Percentiles rank a stretch among this genome's conserved stretches.
Evolutionary conservation across 2,797 vertebrate species (phyloP).

Genomic region (Sebastes goodei): DNA sequence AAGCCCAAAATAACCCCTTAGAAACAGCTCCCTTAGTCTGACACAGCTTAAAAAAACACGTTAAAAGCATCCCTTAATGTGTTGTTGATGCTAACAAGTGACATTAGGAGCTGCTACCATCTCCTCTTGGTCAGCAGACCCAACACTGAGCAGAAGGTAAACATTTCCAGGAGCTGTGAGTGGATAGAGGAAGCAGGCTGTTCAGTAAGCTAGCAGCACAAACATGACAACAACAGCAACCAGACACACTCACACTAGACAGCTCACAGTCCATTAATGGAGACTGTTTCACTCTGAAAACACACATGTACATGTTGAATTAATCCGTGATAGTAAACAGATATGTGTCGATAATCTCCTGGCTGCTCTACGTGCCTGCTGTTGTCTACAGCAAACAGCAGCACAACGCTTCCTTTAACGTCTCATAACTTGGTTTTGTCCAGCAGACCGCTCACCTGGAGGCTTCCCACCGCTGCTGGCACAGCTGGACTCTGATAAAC

Average conservation of each 20-base stretch:
- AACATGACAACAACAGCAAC: constrained; percentile 42
- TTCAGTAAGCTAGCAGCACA: constrained; percentile 62
- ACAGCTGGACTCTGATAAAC: background rate
- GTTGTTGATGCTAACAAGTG: background rate
- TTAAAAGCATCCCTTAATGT: background rate
- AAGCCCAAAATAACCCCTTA: background rate
- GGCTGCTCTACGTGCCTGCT: constrained; percentile 64
- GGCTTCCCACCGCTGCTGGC: background rate
- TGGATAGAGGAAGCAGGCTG: constrained; percentile 66
- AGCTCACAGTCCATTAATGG: background rate
- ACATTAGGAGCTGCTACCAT: background rate
- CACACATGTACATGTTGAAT: background rate
- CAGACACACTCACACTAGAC: background rate
- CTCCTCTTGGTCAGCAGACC: constrained; percentile 47
- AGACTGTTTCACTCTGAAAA: background rate
- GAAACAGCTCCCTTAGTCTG: background rate
- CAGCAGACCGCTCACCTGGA: constrained; percentile 41
- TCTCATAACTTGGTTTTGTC: constrained; percentile 50
- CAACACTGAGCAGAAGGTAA: constrained; percentile 61
- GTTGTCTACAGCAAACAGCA: constrained; percentile 55
- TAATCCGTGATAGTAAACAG: constrained; percentile 5
- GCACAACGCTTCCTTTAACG: constrained; percentile 52
- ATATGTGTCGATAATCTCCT: constrained; percentile 18
- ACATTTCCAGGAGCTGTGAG: constrained; percentile 61
- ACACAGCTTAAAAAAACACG: background rate